Evolutionary conservation across 2,888 invertebrate species (phyloP), one percentile per base, ranked within the genome.

Genomic region (Julus scandinavius): DNA sequence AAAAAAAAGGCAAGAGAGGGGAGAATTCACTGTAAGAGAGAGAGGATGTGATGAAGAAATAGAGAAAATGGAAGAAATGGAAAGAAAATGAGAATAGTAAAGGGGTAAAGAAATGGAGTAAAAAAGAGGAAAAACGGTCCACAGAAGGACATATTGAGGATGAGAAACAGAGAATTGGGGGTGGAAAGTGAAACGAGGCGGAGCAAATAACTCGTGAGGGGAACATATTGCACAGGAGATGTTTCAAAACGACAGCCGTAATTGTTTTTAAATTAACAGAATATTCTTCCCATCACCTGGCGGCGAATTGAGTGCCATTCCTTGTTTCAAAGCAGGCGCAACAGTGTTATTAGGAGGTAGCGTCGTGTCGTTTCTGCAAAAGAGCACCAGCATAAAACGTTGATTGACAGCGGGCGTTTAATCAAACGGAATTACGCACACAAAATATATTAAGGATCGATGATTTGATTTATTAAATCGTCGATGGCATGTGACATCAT

Each of bases 401-500:
- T 80, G 80, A 80, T 38, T 80, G 80, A 80, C 80, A 80, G 80
- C 11, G 38, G 80, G 13, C 80, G 80, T 80, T 80, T 80, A 80
- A 80, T 80, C 80, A 80, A 80, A 13, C 80, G 80, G 80, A 80
- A 38, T 80, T 80, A 38, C 29, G 80, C 29, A 80, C 38, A 80
- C 80, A 38, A 80, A 80, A 80, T 20, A 80, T 20, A 29, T 38
- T 20, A 38, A 80, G 80, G 80, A 80, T 80, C 80, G 80, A 80
- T 80, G 80, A 80, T 80, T 80, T 80, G 80, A 80, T 80, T 80
- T 80, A 80, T 80, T 80, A 38, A 80, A 80, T 38, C 38, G 80
- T 80, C 80, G 80, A 80, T 80, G 38, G 20, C 80, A 80, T 11
- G 80, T 38, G 80, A 80, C 80, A 80, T 80, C 80, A 20, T 80